A percentile compares a stretch with the other conserved stretches of the same genome.
Evolutionary conservation across 1,140 invertebrate species (phyloP).

Genomic region (Magallana angulata): DNA sequence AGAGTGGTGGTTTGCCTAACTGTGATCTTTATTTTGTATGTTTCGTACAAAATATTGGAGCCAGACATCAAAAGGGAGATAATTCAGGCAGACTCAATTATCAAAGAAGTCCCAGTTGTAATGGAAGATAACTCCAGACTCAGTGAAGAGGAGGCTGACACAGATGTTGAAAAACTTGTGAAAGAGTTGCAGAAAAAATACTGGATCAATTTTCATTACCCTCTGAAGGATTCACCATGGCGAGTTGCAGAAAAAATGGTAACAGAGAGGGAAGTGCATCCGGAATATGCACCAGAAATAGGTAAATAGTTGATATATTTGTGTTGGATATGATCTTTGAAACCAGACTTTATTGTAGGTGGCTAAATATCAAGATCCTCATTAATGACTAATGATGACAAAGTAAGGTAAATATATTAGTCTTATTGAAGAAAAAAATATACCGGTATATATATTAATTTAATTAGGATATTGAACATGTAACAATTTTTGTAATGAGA

Average conservation of each 20-base stretch:
- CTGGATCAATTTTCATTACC: slow-evolving; percentile 42
- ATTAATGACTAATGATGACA: no score
- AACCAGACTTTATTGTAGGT: no score
- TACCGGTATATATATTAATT: no score
- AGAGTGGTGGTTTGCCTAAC: slow-evolving; percentile 35
- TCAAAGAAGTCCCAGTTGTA: background rate
- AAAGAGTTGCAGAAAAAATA: slow-evolving; percentile 49
- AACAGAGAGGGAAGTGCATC: slow-evolving; percentile 84
- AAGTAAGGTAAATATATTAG: no score
- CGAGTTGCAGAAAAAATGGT: slow-evolving; percentile 81
- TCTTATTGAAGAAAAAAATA: no score
- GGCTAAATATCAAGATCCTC: no score
- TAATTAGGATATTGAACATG: no score
- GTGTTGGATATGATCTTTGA: no score
- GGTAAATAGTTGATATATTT: slow-evolving; percentile 47
- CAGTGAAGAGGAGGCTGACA: background rate
- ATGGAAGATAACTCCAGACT: slow-evolving; percentile 5
- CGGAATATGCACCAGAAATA: slow-evolving; percentile 77
- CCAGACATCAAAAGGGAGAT: slow-evolving; percentile 47
- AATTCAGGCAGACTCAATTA: background rate
- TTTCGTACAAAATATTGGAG: slow-evolving; percentile 56
- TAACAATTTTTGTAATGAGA: background rate
- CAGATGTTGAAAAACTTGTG: slow-evolving; percentile 14
- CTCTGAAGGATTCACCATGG: slow-evolving; percentile 60
- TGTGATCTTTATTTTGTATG: slow-evolving; percentile 52